phyloP scores from a whole-genome alignment of 2,888 invertebrate genomes.

The Acanthosepion lycidas region DNA sequence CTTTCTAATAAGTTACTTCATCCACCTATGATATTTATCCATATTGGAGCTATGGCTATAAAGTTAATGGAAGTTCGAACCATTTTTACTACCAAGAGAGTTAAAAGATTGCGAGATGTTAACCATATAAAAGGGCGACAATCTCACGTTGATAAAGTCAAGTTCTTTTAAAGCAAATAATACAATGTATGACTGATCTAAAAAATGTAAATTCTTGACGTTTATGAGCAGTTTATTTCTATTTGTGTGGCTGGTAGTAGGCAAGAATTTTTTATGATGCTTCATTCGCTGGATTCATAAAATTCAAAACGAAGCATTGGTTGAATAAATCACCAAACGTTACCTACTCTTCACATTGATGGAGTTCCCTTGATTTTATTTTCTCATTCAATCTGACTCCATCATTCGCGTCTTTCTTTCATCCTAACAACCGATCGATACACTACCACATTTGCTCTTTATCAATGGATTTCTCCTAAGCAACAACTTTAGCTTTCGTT shows the following conservation, averaged over 20 bases:
- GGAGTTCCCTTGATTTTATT: too few species aligned
- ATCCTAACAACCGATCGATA: too few species aligned
- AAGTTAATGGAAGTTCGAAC: background rate
- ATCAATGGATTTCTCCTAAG: too few species aligned
- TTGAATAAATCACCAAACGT: background rate
- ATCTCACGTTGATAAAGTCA: background rate
- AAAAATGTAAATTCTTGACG: background rate
- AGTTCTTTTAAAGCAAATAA: background rate
- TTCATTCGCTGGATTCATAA: background rate
- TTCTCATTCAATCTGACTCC: background rate
- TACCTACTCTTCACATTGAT: background rate
- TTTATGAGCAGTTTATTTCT: slow-evolving; percentile 2
- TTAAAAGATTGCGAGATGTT: background rate
- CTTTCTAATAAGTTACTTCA: background rate
- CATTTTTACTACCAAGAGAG: background rate
- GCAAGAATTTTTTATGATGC: background rate
- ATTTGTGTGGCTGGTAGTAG: background rate
- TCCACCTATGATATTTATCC: background rate
- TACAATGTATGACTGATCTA: background rate
- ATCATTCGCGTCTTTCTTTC: background rate
- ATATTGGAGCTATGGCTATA: background rate
- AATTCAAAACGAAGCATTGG: background rate
- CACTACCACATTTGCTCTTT: too few species aligned
- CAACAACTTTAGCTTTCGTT: too few species aligned
- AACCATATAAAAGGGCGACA: background rate